Percentiles rank a stretch among this genome's conserved stretches.
These are phyloP conservation scores for Hippocampus comes DNA, from an alignment of 2,113 vertebrate genomes.

Conservation along the genomic window DNA sequence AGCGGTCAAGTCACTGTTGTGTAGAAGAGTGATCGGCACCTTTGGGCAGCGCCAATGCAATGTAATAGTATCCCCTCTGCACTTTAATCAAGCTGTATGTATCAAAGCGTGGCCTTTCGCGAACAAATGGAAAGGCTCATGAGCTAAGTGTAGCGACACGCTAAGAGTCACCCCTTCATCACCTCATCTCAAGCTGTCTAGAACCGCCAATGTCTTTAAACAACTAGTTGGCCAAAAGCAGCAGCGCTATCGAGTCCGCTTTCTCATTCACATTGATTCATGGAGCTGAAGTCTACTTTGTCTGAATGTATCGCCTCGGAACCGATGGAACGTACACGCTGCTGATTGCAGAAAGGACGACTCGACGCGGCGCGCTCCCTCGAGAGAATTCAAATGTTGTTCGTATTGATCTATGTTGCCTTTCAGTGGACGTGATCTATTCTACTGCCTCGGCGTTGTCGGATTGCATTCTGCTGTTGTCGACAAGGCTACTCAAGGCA, in stretches of 20 bases:
- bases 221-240: background rate
- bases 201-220: background rate
- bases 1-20: conserved; percentile 20
- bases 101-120: background rate
- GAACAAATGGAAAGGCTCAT: background rate
- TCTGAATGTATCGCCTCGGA: background rate
- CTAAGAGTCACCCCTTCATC: too few relatives aligned
- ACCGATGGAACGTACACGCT: background rate
- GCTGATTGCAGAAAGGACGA: background rate
- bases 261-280: background rate
- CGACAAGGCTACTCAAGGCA: background rate
- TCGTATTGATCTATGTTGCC: background rate
- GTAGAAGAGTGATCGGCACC: conserved; percentile 7
- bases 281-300: background rate
- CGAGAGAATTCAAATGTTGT: background rate
- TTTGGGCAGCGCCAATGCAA: background rate
- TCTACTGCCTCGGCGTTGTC: background rate
- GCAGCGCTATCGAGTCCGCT: background rate
- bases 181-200: too few relatives aligned
- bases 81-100: background rate
- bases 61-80: background rate
- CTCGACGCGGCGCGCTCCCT: background rate
- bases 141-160: background rate
- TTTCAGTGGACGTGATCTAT: background rate
- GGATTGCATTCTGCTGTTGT: background rate